Evolutionary conservation across 2,113 vertebrate genomes (phyloP).

Genomic region (Lophochroa leadbeateri): DNA sequence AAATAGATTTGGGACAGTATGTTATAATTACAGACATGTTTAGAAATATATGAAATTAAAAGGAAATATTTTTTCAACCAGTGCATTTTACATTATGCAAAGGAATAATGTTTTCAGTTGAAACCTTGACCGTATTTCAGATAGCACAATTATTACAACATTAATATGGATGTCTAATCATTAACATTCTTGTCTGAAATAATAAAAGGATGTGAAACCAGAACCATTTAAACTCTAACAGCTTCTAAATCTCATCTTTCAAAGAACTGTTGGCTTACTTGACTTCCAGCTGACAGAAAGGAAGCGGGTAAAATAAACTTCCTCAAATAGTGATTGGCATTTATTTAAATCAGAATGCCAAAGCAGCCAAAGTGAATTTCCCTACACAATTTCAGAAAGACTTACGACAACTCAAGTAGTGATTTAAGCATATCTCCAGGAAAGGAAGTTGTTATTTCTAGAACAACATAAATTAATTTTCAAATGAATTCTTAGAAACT

Average conservation of each 20-base stretch:
- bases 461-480: slow-evolving; percentile 2
- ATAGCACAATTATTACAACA: not conserved
- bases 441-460: not conserved
- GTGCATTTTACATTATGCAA: not conserved
- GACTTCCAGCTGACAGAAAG: slow-evolving; percentile 43
- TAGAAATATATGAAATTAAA: not conserved
- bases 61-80: not conserved
- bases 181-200: not conserved
- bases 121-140: accelerated
- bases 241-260: slow-evolving; percentile 27
- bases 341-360: slow-evolving; percentile 1
- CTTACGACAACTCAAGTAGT: not conserved
- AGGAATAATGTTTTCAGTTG: not conserved
- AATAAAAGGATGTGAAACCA: not conserved
- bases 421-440: not conserved
- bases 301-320: slow-evolving; percentile 33
- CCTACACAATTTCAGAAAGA: not conserved
- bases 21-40: not conserved
- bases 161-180: not conserved
- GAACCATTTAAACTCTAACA: not conserved
- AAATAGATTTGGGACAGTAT: not conserved
- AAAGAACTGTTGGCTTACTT: not conserved
- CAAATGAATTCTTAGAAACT: not conserved
- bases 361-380: not conserved
- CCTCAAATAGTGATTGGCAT: not conserved